These are phyloP conservation scores for Chionis minor DNA, from an alignment of 2,113 vertebrate genomes.

Conservation along the genomic window DNA sequence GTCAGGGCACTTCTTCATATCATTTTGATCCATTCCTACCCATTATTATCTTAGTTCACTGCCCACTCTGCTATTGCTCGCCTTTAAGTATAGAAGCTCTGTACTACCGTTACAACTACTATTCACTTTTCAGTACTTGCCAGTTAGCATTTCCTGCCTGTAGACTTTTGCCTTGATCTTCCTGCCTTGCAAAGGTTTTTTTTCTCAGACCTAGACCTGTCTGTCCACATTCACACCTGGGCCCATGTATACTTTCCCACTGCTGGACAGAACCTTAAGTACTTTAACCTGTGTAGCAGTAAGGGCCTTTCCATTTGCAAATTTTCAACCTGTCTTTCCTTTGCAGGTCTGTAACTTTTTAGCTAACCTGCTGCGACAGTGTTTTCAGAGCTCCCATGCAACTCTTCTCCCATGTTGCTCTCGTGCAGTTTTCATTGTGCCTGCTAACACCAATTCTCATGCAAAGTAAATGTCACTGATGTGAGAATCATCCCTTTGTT, in stretches of 20 bases:
- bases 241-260: background rate
- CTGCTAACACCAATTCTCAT: background rate
- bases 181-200: background rate
- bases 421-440: background rate
- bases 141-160: background rate
- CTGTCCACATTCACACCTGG: rapidly evolving
- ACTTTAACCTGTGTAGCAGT: background rate
- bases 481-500: background rate
- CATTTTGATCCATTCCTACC: background rate
- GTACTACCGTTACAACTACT: background rate
- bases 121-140: background rate
- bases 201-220: background rate
- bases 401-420: background rate
- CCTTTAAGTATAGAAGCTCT: background rate
- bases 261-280: background rate
- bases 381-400: background rate
- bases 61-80: background rate
- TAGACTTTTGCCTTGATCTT: background rate
- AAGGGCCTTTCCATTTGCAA: background rate
- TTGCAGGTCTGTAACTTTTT: background rate
- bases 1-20: background rate
- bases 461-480: background rate
- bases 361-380: background rate
- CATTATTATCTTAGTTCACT: background rate
- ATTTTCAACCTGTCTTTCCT: background rate